Conservation (phyloP, 1,140 invertebrate species). For the Drosophila aff. region DNA sequence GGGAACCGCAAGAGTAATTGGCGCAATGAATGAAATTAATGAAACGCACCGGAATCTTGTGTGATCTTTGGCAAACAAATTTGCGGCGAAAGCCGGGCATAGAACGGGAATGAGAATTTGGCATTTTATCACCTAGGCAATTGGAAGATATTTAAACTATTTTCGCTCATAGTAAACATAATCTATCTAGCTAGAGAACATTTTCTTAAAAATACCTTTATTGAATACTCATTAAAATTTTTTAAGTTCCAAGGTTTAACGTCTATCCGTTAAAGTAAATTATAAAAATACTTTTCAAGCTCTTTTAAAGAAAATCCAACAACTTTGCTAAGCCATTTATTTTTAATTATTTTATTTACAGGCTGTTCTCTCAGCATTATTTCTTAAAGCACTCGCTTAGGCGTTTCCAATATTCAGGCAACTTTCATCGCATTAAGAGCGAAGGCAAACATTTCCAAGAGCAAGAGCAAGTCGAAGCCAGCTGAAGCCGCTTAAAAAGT, state of each 20-base stretch:
- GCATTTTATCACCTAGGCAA: neutral
- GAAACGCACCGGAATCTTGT: conserved; percentile 49
- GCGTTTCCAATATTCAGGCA: conserved; percentile 6
- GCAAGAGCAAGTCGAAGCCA: neutral
- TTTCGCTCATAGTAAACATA: neutral
- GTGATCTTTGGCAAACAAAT: conserved; percentile 54
- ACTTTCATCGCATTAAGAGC: conserved; percentile 9
- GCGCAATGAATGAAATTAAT: conserved; percentile 61
- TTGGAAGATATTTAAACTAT: neutral
- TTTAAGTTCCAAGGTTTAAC: no score
- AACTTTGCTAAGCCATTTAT: neutral
- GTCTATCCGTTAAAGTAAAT: neutral
- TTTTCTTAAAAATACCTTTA: no score
- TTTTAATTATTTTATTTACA: conserved; percentile 12
- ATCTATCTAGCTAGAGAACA: neutral
- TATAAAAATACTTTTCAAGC: neutral
- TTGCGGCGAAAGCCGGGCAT: conserved; percentile 27
- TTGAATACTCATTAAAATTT: no score
- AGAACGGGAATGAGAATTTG: neutral
- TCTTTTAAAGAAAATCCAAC: no score
- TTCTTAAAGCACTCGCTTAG: conserved; percentile 9
- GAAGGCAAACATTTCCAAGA: conserved; percentile 6
- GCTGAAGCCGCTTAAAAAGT: conserved; percentile 35
- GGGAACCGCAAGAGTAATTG: conserved; percentile 60
- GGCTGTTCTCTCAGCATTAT: neutral